Base-by-base conservation (phyloP, 2,797 vertebrate species). In the Gymnopithys bicolor region DNA sequence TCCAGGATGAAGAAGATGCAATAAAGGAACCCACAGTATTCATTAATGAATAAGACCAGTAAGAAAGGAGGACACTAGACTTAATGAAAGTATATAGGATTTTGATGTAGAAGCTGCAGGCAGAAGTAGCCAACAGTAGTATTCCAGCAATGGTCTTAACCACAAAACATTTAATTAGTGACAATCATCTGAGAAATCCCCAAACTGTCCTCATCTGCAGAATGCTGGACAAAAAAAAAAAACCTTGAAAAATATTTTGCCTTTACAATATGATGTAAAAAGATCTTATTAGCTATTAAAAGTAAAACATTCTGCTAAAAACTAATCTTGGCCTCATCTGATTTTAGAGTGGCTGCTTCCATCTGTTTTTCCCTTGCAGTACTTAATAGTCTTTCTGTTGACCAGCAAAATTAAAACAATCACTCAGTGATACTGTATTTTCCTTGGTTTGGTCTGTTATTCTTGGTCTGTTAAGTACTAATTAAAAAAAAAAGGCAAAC, bases 1-100 rank as follows among this genome's bases (percentile, higher is more conserved):
- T 94, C 76, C 46, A 80, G 90, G 76, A 90, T 79, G 77, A 92
- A 74, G 89, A 88, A 88, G 88, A 93, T 79, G 89, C 80, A 91
- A 81, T 91, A 87, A 97, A 69, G 70, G 33, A 94, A 84, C 56
- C 41, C 59, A 58, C 24, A 87, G 32, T 32, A 93, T 67, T 96
- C 51, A 46, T 78, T 95, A 95, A 93, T 69, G 73, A 96, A 52
- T 83, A 87, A 90, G 83, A 69, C 51, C 35, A 78, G 69, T 77
- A 79, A 63, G 90, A 90, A 93, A 82, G 66, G 27, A 94, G 60
- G 76, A 93, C 93, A 53, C 74, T 48, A 46, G 71, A 94, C 60
- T 74, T 95, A 87, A 94, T 87, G 79, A 96, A 76, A 27, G 5
- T 33, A 48, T 39, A 48, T 46, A 56, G 58, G 33, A 89, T 71